Conservation (phyloP, 2,113 vertebrate species). For the Oryzias celebensis region DNA sequence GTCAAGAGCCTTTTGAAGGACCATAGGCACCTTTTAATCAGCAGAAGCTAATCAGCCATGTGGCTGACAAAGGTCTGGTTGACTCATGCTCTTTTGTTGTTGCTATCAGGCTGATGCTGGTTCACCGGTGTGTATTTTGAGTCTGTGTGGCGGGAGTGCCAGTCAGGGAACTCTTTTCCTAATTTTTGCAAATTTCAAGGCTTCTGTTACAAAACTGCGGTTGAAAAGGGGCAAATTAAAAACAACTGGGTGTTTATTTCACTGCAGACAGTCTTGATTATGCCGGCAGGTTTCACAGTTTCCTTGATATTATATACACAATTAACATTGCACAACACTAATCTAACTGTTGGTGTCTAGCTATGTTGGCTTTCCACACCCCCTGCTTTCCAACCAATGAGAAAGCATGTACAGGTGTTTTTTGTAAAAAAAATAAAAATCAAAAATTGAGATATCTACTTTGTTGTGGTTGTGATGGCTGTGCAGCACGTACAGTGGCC, state of each 20-base stretch:
- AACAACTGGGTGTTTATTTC: slow-evolving; percentile 44
- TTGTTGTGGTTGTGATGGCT: neutral
- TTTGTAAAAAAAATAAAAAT: neutral
- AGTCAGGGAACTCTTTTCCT: slow-evolving; percentile 19
- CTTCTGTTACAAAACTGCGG: slow-evolving; percentile 19
- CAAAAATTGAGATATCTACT: neutral
- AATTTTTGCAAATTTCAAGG: slow-evolving; percentile 17
- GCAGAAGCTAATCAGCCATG: slow-evolving; percentile 64
- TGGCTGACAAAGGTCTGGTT: slow-evolving; percentile 63
- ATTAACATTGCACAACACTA: slow-evolving; percentile 52
- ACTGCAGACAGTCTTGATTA: slow-evolving; percentile 45
- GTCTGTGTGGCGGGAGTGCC: slow-evolving; percentile 6
- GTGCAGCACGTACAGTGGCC: neutral
- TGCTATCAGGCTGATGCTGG: slow-evolving; percentile 28
- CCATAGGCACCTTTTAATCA: slow-evolving; percentile 66
- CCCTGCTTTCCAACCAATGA: slow-evolving; percentile 31
- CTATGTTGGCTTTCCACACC: slow-evolving; percentile 35
- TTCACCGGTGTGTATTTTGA: slow-evolving; percentile 4
- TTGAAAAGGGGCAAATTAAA: slow-evolving; percentile 34
- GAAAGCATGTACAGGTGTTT: slow-evolving; percentile 4
- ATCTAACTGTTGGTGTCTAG: slow-evolving; percentile 54
- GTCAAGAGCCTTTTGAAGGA: slow-evolving; percentile 63
- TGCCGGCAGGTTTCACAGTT: slow-evolving; percentile 14
- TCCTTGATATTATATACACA: slow-evolving; percentile 38
- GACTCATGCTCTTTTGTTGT: slow-evolving; percentile 59